Percentiles rank a stretch among this genome's conserved stretches.
phyloP scores from a whole-genome alignment of 2,888 invertebrate genomes.

The Pseudococcus viburni region DNA sequence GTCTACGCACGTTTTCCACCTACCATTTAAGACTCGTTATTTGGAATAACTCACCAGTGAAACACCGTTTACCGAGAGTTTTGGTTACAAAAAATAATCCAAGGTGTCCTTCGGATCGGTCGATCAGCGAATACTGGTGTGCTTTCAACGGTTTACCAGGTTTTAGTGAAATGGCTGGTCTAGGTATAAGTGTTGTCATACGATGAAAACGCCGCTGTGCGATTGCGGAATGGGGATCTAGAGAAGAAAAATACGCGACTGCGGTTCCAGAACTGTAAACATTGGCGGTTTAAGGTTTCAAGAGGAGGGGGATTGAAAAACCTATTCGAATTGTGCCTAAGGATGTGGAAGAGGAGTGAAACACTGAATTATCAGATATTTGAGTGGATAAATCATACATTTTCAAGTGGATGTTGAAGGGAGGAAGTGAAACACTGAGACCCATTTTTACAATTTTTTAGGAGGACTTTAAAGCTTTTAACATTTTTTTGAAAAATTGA shows the following conservation, averaged over 20 bases:
- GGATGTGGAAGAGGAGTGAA: too few relatives aligned
- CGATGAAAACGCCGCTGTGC: not conserved
- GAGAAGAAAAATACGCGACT: not conserved
- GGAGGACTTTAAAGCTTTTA: too few relatives aligned
- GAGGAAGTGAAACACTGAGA: too few relatives aligned
- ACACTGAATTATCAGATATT: too few relatives aligned
- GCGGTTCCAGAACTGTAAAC: constrained; percentile 36
- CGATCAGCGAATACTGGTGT: not conserved
- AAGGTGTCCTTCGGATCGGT: constrained; percentile 29
- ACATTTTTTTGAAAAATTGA: too few relatives aligned
- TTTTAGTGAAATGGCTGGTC: not conserved
- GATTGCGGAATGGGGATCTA: constrained; percentile 14
- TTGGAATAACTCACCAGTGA: constrained; percentile 40
- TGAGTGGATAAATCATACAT: too few relatives aligned
- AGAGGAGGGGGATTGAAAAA: not conserved
- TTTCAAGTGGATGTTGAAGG: too few relatives aligned
- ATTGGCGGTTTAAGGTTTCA: not conserved
- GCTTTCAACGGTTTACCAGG: constrained; percentile 41
- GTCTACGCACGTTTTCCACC: constrained; percentile 45
- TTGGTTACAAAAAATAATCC: constrained; percentile 42
- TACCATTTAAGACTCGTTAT: constrained; percentile 41
- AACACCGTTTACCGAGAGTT: constrained; percentile 34
- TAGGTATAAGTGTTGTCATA: not conserved
- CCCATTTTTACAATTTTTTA: too few relatives aligned
- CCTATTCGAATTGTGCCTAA: not conserved